Conservation (phyloP, 2,888 invertebrate species). For the Diogma glabrata region DNA sequence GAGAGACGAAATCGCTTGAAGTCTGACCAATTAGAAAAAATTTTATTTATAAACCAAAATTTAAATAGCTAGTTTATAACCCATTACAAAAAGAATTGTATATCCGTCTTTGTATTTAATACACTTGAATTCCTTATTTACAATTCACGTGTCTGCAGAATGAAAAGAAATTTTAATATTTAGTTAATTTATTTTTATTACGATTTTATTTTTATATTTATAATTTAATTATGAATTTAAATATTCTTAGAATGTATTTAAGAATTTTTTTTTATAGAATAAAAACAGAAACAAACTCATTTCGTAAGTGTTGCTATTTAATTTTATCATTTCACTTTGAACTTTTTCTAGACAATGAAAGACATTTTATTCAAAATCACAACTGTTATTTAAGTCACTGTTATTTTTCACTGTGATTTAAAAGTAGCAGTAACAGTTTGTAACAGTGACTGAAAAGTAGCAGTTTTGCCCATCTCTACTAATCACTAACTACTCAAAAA, state of each 20-base stretch:
- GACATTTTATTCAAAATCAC: too few relatives aligned
- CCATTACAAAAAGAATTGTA: too few relatives aligned
- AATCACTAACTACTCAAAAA: too few relatives aligned
- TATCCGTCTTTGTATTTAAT: too few relatives aligned
- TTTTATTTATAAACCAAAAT: slow-evolving; percentile 8
- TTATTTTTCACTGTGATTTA: not conserved
- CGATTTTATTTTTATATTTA: not conserved
- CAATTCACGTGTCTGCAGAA: too few relatives aligned
- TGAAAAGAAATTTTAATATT: slow-evolving; percentile 1
- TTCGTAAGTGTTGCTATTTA: not conserved
- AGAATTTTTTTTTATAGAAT: not conserved
- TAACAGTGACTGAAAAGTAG: not conserved
- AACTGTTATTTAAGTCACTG: slow-evolving; percentile 4
- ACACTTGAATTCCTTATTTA: too few relatives aligned
- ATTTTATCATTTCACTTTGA: too few relatives aligned
- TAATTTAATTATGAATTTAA: not conserved
- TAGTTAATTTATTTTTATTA: not conserved
- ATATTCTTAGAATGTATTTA: not conserved
- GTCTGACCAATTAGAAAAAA: not conserved
- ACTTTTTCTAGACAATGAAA: too few relatives aligned
- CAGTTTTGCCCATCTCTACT: slow-evolving; percentile 1
- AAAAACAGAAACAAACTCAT: not conserved
- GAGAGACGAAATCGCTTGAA: not conserved
- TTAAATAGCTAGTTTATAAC: not conserved
- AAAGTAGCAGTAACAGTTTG: slow-evolving; percentile 5